phyloP scores from a whole-genome alignment of 2,797 vertebrate species.

The Leptodactylus fallax region DNA sequence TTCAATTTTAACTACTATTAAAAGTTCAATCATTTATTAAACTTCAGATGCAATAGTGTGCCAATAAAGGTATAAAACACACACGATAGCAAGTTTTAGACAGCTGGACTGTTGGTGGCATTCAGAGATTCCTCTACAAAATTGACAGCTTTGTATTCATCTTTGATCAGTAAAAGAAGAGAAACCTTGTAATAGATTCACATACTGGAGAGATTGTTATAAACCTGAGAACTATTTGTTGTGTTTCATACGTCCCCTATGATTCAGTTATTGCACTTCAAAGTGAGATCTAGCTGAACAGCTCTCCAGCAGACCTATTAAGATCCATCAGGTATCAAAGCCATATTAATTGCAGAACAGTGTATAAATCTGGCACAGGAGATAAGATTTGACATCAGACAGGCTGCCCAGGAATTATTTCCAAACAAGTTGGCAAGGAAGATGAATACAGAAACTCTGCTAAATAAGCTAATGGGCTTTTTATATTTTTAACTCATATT shows the following conservation, averaged over 20 bases:
- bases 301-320: slow-evolving; percentile 56
- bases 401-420: slow-evolving; percentile 56
- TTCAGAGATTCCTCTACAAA: neutral
- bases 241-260: slow-evolving; percentile 36
- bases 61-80: too few relatives aligned
- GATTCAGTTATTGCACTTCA: slow-evolving; percentile 39
- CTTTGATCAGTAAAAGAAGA: slow-evolving; percentile 13
- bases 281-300: slow-evolving; percentile 47
- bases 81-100: too few relatives aligned
- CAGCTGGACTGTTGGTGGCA: too few relatives aligned
- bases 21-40: too few relatives aligned
- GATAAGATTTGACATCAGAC: slow-evolving; percentile 56
- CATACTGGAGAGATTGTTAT: slow-evolving; percentile 35
- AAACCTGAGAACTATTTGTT: slow-evolving; percentile 45
- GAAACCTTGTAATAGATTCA: slow-evolving; percentile 23
- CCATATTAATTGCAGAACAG: slow-evolving; percentile 57
- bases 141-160: neutral
- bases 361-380: slow-evolving; percentile 42
- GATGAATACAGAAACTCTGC: slow-evolving; percentile 12
- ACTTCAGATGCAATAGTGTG: too few relatives aligned
- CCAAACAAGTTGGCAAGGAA: slow-evolving; percentile 49
- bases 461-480: slow-evolving; percentile 14
- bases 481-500: neutral
- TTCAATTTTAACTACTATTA: too few relatives aligned
- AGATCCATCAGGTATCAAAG: slow-evolving; percentile 62